Percentiles rank a stretch among this genome's conserved stretches.
These are phyloP conservation scores for Cosmorhoe ocellata DNA, from an alignment of 2,888 invertebrate species.

Conservation along the genomic window DNA sequence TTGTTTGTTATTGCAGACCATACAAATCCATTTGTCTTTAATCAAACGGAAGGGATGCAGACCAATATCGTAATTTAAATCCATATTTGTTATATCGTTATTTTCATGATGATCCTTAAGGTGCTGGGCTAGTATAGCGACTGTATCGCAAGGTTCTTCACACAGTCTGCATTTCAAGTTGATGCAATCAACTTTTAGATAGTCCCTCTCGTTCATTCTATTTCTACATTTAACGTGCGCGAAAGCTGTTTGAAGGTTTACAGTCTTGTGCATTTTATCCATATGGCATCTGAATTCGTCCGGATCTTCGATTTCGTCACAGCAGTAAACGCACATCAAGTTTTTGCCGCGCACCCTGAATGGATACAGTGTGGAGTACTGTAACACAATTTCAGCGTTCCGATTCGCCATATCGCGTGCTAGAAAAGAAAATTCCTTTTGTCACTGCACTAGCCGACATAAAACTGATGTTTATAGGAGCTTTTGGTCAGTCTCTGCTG, in stretches of 20 bases:
- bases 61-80: slow-evolving; percentile 53
- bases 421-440: slow-evolving; percentile 59
- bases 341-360: slow-evolving; percentile 62
- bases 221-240: slow-evolving; percentile 48
- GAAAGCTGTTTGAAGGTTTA: slow-evolving; percentile 60
- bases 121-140: slow-evolving; percentile 57
- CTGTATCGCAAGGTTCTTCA: slow-evolving; percentile 40
- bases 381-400: slow-evolving; percentile 68
- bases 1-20: slow-evolving; percentile 55
- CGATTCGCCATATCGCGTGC: slow-evolving; percentile 59
- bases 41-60: slow-evolving; percentile 63
- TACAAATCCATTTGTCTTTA: slow-evolving; percentile 59
- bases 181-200: slow-evolving; percentile 65
- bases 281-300: slow-evolving; percentile 57
- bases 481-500: too few species aligned
- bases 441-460: not conserved
- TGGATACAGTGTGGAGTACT: slow-evolving; percentile 68
- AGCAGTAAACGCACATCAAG: slow-evolving; percentile 71
- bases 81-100: slow-evolving; percentile 37
- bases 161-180: slow-evolving; percentile 63
- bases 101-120: slow-evolving; percentile 49
- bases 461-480: not conserved
- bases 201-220: slow-evolving; percentile 40
- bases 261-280: slow-evolving; percentile 51
- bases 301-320: slow-evolving; percentile 61